phyloP scores from a whole-genome alignment of 2,113 vertebrate genomes.

The Micronycteris hirsuta region DNA sequence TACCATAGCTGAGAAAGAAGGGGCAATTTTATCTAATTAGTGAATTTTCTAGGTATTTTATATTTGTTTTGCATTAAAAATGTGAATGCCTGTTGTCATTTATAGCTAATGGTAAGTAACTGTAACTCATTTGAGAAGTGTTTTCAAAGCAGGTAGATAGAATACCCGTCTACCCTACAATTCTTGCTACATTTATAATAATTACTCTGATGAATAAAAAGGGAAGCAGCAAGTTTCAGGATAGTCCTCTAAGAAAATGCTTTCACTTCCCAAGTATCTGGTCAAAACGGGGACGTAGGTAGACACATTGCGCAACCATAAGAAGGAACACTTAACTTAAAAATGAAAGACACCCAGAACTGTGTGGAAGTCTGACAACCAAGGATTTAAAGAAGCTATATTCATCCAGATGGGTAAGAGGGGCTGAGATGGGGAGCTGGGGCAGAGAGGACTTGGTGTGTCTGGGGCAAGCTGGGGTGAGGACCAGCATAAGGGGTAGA shows the following conservation, averaged over 20 bases:
- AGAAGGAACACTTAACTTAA: too few relatives aligned
- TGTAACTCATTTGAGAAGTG: background rate
- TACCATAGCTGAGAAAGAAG: background rate
- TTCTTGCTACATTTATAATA: background rate
- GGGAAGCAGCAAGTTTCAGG: background rate
- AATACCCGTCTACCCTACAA: background rate
- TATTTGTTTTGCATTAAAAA: conserved; percentile 4
- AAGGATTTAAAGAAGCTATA: too few relatives aligned
- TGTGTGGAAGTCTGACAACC: too few relatives aligned
- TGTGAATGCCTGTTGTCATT: background rate
- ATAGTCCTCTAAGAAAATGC: background rate
- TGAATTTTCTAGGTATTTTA: background rate
- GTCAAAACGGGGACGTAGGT: too few relatives aligned
- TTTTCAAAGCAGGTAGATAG: background rate
- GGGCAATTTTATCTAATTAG: background rate
- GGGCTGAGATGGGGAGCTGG: too few relatives aligned
- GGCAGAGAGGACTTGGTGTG: too few relatives aligned
- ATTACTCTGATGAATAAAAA: background rate
- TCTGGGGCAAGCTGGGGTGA: too few relatives aligned
- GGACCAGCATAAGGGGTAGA: too few relatives aligned
- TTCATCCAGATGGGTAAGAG: too few relatives aligned
- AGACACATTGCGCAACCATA: too few relatives aligned
- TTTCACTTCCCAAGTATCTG: background rate
- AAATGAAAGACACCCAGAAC: too few relatives aligned
- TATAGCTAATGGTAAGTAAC: background rate